Base-by-base conservation (phyloP, 2,113 vertebrate species). In the Brachypteracias leptosomus region DNA sequence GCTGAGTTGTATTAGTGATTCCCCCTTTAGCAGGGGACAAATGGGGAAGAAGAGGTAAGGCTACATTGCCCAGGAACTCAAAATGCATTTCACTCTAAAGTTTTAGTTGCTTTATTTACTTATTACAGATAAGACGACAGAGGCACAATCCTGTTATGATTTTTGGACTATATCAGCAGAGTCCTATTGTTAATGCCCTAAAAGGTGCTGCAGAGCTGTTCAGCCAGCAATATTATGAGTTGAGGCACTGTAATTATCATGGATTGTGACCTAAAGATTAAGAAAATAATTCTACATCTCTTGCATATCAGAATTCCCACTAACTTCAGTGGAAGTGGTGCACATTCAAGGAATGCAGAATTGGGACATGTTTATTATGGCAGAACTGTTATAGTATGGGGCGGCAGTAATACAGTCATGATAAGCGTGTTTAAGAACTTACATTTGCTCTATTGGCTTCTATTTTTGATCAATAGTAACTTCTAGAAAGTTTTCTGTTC, bases 161-260 rank as follows among this genome's bases (percentile, higher is more conserved):
- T 85, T 95, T 96, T 94, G 80, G 44, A 85, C 68, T 94, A 91
- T 93, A 96, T 94, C 90, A 95, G 68, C 82, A 84, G 72, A 92
- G 59, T 97, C 85, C 67, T 90, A 47, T 66, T 87, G 55, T 92
- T 97, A 91, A 57, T 86, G 72, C 63, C 85, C 52, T 91, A 71
- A 77, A 95, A 80, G 44, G 25, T 81, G 31, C 49, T 90, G 14
- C 59, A 85, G 86, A 96, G 44, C 51, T 95, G 91, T 93, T 95
- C 71, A 95, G 79, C 62, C 68, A 85, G 40, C 36, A 75, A 24
- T 73, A 42, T 59, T 79, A 38, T 57, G n/a, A 82, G 33, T 52
- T 78, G 70, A 94, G 70, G 75, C 55, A 91, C 88, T 95, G 18
- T 76, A 92, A 96, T 94, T 95, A 94, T 90, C 68, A 51, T 76